Base-by-base conservation (phyloP, 92 coral and sea anemone species). In the Phymanthus crucifer region DNA sequence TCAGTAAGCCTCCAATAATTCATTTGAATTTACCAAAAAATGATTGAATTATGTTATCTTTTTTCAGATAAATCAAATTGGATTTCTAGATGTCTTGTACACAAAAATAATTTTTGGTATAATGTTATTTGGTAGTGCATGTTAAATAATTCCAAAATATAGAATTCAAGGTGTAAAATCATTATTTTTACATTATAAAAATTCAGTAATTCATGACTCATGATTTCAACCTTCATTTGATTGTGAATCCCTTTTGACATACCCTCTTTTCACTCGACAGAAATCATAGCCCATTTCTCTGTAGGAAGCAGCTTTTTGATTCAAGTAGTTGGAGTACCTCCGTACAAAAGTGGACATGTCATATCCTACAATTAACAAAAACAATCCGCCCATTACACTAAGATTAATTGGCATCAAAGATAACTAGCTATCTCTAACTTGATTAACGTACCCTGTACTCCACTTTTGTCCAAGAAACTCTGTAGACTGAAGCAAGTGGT, bases 311-410 rank as follows among this genome's bases (percentile, higher is more conserved):
- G 97, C 98, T 76, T 95, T 95, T 78, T 90, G 91, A 84, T 89
- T 95, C 40, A 95, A 81, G 76, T 92, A 95, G 73, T 76, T 79
- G 19, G 95, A 91, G 80, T 95, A 90, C 75, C 98, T 82, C 33
- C 98, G 81, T 43, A 95, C 97, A 93, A 95, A 95, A 32, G 93
- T 92, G 47, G 98, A 95, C 98, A 95, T 95, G 78, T 95, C 98
- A 86, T 95, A 95, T 16, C 98, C 98, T 84, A 72, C 38, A 71
- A 54, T 29, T 11, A 33, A 54, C n/a, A 75, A 79, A 33, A 78
- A 36, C 69, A 75, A 83, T 21, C 40, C 37, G 12, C 36, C 24
- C 10, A 65, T 32, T 74, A 58, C 26, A 1, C 3, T 0, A 29
- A 26, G 16, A 61, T 26, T 61, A 27, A 27, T 61, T 24, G 1